Conservation (phyloP, 1,140 invertebrate genomes). For the Capitella teleta region DNA sequence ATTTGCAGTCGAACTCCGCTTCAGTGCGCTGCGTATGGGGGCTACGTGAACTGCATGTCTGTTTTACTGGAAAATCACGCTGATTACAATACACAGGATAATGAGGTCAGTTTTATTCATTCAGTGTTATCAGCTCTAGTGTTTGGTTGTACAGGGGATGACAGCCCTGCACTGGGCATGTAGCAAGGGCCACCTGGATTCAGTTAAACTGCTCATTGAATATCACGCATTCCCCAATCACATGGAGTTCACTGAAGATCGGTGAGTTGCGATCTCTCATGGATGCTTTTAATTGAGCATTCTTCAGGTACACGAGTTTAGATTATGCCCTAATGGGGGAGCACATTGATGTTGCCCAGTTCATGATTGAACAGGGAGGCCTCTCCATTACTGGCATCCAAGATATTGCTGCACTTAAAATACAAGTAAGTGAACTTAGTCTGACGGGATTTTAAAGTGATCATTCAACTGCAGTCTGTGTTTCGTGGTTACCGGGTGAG, state of each 20-base stretch:
- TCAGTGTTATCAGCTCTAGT: not conserved
- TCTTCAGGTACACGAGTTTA: slow-evolving; percentile 34
- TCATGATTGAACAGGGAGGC: slow-evolving; percentile 40
- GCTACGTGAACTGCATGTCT: slow-evolving; percentile 42
- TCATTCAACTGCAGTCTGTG: slow-evolving; percentile 21
- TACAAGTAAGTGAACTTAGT: slow-evolving; percentile 25
- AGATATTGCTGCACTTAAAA: slow-evolving; percentile 40
- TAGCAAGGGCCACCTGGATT: slow-evolving; percentile 38
- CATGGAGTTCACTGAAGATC: slow-evolving; percentile 40
- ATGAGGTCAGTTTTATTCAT: slow-evolving; percentile 23
- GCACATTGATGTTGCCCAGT: slow-evolving; percentile 41
- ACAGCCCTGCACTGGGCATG: slow-evolving; percentile 42
- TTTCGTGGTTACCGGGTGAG: slow-evolving; percentile 35
- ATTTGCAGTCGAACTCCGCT: slow-evolving; percentile 34
- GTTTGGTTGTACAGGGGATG: slow-evolving; percentile 32
- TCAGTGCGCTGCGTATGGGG: slow-evolving; percentile 41
- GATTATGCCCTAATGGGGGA: slow-evolving; percentile 43
- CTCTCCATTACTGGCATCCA: slow-evolving; percentile 41
- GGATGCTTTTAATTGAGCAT: not conserved
- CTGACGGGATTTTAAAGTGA: not conserved
- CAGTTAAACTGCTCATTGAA: slow-evolving; percentile 39
- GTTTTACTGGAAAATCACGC: slow-evolving; percentile 39
- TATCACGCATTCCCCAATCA: slow-evolving; percentile 39
- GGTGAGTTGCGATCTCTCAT: slow-evolving; percentile 19
- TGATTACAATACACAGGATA: slow-evolving; percentile 35